Evolutionary conservation across 2,797 vertebrate species (phyloP).

Genomic region (Novumbra hubbsi): DNA sequence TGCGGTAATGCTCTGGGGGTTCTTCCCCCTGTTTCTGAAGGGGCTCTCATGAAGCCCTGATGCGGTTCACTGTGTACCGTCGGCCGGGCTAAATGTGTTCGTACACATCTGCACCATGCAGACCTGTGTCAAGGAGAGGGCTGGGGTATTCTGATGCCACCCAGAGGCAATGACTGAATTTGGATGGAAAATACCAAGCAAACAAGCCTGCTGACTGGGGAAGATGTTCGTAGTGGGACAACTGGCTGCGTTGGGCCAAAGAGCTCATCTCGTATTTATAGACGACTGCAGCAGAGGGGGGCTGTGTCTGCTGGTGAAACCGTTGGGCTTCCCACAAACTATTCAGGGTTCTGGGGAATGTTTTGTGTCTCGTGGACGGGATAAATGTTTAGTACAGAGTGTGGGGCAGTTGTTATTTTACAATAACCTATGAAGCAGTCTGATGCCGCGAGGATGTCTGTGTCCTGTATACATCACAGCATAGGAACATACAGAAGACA

Average conservation of each 20-base stretch:
- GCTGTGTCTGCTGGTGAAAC: background rate
- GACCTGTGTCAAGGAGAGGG: background rate
- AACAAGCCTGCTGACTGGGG: slow-evolving; percentile 17
- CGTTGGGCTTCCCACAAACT: slow-evolving; percentile 4
- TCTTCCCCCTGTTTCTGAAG: background rate
- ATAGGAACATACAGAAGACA: no score
- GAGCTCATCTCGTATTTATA: slow-evolving; percentile 41
- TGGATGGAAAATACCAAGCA: slow-evolving; percentile 13
- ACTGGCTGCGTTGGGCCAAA: slow-evolving; percentile 15
- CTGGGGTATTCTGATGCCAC: no score
- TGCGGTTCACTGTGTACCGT: background rate
- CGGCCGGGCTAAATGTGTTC: background rate
- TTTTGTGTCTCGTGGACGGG: background rate
- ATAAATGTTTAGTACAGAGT: no score
- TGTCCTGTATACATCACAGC: no score
- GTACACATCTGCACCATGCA: background rate
- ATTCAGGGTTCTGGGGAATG: background rate
- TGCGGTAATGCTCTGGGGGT: background rate
- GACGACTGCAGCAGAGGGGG: slow-evolving; percentile 18
- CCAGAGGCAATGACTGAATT: slow-evolving; percentile 14
- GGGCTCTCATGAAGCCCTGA: background rate
- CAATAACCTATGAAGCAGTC: no score
- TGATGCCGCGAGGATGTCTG: no score
- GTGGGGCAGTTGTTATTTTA: no score
- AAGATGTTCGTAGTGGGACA: slow-evolving; percentile 14